A percentile compares a stretch with the other conserved stretches of the same genome.
Evolutionary conservation across 2,113 vertebrate genomes (phyloP).

Genomic region (Vulpes lagopus): DNA sequence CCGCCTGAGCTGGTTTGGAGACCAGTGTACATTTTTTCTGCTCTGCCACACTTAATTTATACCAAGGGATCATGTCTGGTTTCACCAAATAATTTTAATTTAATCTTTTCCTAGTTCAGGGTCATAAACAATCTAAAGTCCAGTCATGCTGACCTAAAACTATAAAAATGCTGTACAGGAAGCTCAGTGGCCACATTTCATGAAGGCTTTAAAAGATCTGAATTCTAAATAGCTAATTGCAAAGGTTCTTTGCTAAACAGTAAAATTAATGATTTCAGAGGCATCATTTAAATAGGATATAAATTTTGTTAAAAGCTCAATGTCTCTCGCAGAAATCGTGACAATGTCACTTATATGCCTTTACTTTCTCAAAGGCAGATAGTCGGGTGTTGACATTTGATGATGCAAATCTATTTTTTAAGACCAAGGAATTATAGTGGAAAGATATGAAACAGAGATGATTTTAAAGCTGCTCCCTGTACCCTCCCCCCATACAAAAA

Average conservation of each 20-base stretch:
- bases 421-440: not conserved
- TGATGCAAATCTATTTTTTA: not conserved
- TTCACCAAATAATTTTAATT: not conserved
- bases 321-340: not conserved
- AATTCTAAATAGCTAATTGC: not conserved
- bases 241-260: conserved; percentile 26
- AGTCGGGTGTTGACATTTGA: conserved; percentile 19
- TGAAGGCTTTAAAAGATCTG: not conserved
- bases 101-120: not conserved
- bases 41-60: not conserved
- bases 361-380: not conserved
- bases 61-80: not conserved
- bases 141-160: not conserved
- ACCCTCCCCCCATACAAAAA: rapidly evolving
- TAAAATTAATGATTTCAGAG: not conserved
- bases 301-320: not conserved
- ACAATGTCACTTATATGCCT: not conserved
- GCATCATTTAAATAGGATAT: not conserved
- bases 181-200: not conserved
- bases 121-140: not conserved
- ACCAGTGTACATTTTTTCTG: rapidly evolving
- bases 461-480: not conserved
- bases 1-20: not conserved
- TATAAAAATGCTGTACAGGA: not conserved
- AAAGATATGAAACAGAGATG: not conserved